Evolutionary conservation across 2,113 vertebrate species (phyloP).

Genomic region (Vulpes ferrilata): DNA sequence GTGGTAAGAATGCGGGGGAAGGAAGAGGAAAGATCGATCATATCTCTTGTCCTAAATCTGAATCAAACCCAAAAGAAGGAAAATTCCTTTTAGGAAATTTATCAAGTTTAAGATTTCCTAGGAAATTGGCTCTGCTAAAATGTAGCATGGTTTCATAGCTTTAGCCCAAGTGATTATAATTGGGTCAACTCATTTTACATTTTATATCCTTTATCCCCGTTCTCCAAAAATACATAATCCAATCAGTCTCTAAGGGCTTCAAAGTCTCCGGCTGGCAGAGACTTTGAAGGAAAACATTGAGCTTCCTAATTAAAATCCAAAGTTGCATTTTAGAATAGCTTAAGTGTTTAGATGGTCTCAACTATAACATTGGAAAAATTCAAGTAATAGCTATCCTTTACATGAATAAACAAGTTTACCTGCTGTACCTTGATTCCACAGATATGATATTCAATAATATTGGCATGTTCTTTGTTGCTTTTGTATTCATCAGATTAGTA

Average conservation of each 20-base stretch:
- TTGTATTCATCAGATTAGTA: not conserved
- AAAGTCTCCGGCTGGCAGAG: not conserved
- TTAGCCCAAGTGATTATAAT: not conserved
- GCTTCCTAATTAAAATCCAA: constrained; percentile 57
- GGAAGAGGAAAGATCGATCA: not conserved
- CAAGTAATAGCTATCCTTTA: not conserved
- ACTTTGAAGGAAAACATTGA: constrained; percentile 30
- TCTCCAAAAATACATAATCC: constrained; percentile 9
- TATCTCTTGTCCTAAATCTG: not conserved
- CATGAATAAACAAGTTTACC: not conserved
- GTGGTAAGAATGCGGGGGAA: not conserved
- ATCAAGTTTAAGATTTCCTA: not conserved
- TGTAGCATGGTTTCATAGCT: not conserved
- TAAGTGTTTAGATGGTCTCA: not conserved
- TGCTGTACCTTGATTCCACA: not conserved
- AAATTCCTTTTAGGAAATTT: not conserved
- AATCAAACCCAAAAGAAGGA: not conserved
- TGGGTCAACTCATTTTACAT: constrained; percentile 26
- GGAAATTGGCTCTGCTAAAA: not conserved
- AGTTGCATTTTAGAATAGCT: not conserved
- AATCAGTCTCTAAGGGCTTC: not conserved
- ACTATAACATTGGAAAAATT: not conserved
- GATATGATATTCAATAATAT: not conserved
- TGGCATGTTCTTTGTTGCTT: not conserved
- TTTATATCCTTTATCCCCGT: not conserved